A percentile compares a stretch with the other conserved stretches of the same genome.
phyloP scores from a whole-genome alignment of 2,113 vertebrate genomes.

The Alaudala cheleensis region DNA sequence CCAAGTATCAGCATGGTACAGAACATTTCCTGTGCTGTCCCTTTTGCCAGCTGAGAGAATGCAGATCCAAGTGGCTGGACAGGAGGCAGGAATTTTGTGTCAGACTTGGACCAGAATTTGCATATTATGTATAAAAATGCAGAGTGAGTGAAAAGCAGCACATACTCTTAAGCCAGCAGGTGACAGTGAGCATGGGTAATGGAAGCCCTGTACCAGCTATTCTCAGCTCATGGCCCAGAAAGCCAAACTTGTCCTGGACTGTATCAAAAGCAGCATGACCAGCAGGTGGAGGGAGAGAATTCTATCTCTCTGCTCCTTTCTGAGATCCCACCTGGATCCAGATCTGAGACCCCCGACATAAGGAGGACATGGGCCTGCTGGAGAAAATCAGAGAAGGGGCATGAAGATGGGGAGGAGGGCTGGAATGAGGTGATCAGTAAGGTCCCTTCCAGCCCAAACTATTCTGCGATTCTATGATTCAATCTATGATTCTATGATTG shows the following conservation, averaged over 20 bases:
- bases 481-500: not conserved
- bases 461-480: not conserved
- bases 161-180: not conserved
- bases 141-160: not conserved
- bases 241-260: not conserved
- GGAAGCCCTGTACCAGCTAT: not conserved
- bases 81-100: not conserved
- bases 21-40: not conserved
- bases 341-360: not conserved
- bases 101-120: not conserved
- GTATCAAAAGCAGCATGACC: not conserved
- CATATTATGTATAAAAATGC: not conserved
- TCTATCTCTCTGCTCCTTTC: not conserved
- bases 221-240: not conserved
- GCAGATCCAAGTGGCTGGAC: not conserved
- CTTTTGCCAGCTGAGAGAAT: not conserved
- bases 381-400: not conserved
- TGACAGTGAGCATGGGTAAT: not conserved
- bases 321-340: not conserved
- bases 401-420: too few species aligned
- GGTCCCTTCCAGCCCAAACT: too few species aligned
- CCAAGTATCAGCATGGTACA: too few species aligned
- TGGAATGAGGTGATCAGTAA: too few species aligned
- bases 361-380: not conserved
- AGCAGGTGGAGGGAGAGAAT: rapidly evolving